phyloP scores from a whole-genome alignment of 2,797 vertebrate genomes.

The Syndactyla subalaris region DNA sequence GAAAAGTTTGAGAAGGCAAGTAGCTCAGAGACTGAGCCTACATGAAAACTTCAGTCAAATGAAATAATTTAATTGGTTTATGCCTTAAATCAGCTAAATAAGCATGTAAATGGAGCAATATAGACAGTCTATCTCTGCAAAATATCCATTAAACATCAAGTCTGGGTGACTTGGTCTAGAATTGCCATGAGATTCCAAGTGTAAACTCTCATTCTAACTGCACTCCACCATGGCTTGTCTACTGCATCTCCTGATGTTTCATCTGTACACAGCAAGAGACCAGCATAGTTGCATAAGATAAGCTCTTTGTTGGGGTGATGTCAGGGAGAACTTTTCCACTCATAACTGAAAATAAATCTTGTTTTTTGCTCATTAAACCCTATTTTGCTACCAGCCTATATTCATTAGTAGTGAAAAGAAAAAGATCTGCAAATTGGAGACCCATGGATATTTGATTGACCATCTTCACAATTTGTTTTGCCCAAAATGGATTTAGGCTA shows the following conservation, averaged over 20 bases:
- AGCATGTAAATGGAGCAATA: background rate
- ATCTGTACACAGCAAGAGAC: background rate
- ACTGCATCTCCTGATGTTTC: background rate
- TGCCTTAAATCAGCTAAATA: background rate
- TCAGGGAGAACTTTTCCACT: background rate
- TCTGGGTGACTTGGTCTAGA: background rate
- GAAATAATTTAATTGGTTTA: background rate
- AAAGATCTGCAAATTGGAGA: background rate
- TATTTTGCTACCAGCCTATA: background rate
- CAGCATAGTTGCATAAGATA: fast-evolving
- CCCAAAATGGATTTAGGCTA: background rate
- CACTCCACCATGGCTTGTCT: background rate
- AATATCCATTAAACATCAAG: background rate
- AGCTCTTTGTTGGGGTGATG: background rate
- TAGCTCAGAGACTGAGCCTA: background rate
- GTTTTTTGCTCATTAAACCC: background rate
- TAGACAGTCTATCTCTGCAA: background rate
- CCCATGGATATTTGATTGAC: background rate
- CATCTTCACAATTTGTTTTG: background rate
- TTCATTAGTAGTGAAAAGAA: background rate
- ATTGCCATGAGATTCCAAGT: background rate
- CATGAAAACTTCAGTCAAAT: background rate
- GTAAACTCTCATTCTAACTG: background rate
- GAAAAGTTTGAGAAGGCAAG: background rate
- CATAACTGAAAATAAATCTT: background rate